Conservation (phyloP, 1,140 invertebrate species). For the Camponotus vicinus region DNA sequence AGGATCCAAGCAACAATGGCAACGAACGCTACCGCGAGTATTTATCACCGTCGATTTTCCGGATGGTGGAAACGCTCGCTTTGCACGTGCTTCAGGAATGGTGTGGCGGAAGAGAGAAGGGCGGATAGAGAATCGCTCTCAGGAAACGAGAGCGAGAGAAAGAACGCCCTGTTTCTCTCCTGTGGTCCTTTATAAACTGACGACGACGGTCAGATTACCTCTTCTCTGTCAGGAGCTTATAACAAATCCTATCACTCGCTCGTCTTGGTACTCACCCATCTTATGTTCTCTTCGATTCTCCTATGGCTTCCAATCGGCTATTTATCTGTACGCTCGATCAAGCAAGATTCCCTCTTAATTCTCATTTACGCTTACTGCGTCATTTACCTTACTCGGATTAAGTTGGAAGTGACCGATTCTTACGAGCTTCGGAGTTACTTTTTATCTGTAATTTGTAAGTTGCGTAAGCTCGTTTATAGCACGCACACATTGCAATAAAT, state of each 20-base stretch:
- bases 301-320: conserved; percentile 39
- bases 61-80: conserved; percentile 49
- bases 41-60: conserved; percentile 75
- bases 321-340: conserved; percentile 55
- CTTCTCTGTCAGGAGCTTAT: conserved; percentile 58
- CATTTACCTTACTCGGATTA: conserved; percentile 21
- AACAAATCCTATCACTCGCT: conserved; percentile 57
- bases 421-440: conserved; percentile 34
- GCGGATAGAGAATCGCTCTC: background rate
- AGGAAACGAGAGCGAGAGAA: background rate
- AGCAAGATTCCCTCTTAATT: conserved; percentile 55
- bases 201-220: conserved; percentile 57
- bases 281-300: conserved; percentile 45
- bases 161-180: background rate
- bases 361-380: conserved; percentile 44
- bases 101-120: background rate
- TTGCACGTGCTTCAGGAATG: conserved; percentile 29
- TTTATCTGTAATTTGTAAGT: conserved; percentile 44
- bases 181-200: conserved; percentile 52
- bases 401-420: background rate
- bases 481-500: background rate
- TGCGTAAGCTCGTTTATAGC: conserved; percentile 34
- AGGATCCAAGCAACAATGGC: conserved; percentile 73
- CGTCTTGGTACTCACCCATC: conserved; percentile 42
- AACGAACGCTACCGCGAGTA: conserved; percentile 71